A percentile compares a stretch with the other conserved stretches of the same genome.
Evolutionary conservation across 2,888 invertebrate genomes (phyloP).

Genomic region (Aspidiotus destructor): DNA sequence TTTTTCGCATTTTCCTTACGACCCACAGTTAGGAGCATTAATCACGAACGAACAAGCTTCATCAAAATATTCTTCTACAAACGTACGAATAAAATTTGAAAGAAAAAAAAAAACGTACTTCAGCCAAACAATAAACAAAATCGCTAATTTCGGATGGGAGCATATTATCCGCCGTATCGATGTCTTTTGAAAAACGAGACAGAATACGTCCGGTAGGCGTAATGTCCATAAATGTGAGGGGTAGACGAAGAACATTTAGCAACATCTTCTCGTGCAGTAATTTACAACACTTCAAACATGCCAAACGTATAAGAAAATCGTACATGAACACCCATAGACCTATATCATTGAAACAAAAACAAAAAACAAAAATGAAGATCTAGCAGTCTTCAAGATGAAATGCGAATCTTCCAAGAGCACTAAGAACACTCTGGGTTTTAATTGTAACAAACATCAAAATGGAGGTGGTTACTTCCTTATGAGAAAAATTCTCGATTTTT

Average conservation of each 20-base stretch:
- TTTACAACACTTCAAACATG: neutral
- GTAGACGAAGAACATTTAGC: neutral
- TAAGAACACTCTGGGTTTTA: too few species aligned
- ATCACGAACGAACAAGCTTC: too few species aligned
- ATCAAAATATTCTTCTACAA: too few species aligned
- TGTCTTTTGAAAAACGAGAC: slow-evolving; percentile 34
- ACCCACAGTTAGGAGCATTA: too few species aligned
- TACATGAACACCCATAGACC: slow-evolving; percentile 56
- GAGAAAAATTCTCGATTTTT: too few species aligned
- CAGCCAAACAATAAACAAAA: slow-evolving; percentile 38
- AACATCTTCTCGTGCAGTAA: neutral
- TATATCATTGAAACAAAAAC: slow-evolving; percentile 42
- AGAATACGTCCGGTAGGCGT: slow-evolving; percentile 35
- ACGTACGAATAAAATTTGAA: neutral
- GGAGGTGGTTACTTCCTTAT: too few species aligned
- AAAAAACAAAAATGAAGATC: neutral
- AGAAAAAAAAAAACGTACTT: slow-evolving; percentile 37
- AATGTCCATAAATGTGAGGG: slow-evolving; percentile 30
- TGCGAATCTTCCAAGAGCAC: too few species aligned
- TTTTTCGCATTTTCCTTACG: too few species aligned
- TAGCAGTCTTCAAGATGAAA: too few species aligned
- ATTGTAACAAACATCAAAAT: too few species aligned
- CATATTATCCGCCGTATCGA: slow-evolving; percentile 47
- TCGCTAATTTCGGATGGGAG: slow-evolving; percentile 50
- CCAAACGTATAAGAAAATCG: slow-evolving; percentile 47